Base-by-base conservation (phyloP, 2,888 invertebrate genomes). In the Tryphoninae sp. region DNA sequence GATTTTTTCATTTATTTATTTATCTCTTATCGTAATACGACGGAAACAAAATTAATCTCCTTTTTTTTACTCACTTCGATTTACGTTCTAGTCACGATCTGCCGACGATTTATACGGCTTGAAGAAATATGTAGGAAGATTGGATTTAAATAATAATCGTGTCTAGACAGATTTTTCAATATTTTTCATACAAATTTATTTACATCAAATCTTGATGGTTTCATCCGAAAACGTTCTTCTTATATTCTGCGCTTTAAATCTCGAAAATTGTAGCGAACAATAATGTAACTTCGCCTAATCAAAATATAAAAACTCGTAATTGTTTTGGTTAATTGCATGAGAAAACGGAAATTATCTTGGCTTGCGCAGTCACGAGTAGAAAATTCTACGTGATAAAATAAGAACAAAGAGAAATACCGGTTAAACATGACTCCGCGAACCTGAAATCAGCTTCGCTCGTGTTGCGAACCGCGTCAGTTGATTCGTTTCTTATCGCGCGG, bases 401-500 rank as follows among this genome's bases (percentile, higher is more conserved):
- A 59, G 11, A 45, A 74, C n/a, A 71, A 2, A 51, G 58, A 8
- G 62, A 68, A 33, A 61, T 16, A 62, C 55, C 49, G 59, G 49
- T 68, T 76, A 13, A 45, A 72, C 64, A 64, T 72, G 33, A 33
- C 72, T 4, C 49, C 51, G 62, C 77, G 22, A 51, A 69, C 81
- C 76, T 72, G 77, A 80, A 77, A 73, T 73, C 49, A 61, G 40
- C 68, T 55, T 76, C 40, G 68, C 80, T 76, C 72, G 72, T 73
- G 55, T 80, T 80, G 73, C 76, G 45, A 71, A 71, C 49, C 67
- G 59, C 79, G 73, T 69, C 62, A 67, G 53, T 61, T 9, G 11
- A 16, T 42, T 65, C 11, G n/a, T 16, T 49, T 72, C 33, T 73
- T 68, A 69, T 77, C 51, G 13, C 22, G 13, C 64, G 69, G 61